Evolutionary conservation across 2,888 invertebrate species (phyloP).

Genomic region (Selenia dentaria): DNA sequence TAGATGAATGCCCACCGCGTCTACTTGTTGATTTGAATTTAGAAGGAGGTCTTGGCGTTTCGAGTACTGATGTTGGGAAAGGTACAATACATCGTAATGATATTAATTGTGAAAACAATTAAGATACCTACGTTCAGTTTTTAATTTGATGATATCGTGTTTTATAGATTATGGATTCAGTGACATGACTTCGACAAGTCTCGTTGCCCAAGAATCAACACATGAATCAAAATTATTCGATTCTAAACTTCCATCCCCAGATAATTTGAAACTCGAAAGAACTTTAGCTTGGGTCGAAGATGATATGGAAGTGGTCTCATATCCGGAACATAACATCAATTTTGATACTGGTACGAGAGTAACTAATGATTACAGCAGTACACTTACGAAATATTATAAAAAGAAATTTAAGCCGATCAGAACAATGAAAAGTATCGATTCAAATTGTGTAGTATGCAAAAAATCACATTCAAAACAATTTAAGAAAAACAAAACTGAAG

Average conservation of each 20-base stretch:
- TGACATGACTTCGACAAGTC: conserved; percentile 34
- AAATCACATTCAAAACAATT: conserved; percentile 30
- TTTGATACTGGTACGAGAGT: conserved; percentile 42
- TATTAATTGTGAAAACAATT: too few relatives aligned
- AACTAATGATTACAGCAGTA: conserved; percentile 40
- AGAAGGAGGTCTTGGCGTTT: conserved; percentile 41
- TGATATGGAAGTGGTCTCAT: conserved; percentile 43
- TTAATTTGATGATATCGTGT: too few relatives aligned
- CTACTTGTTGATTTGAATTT: conserved; percentile 31
- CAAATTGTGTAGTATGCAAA: conserved; percentile 27
- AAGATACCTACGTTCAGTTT: too few relatives aligned
- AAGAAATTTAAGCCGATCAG: conserved; percentile 27
- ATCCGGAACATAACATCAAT: conserved; percentile 35
- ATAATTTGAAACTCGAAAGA: conserved; percentile 44
- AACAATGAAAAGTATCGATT: conserved; percentile 32
- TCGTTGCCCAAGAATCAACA: conserved; percentile 18
- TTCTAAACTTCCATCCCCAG: conserved; percentile 10
- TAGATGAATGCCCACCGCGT: conserved; percentile 13
- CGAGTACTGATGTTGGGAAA: conserved; percentile 42
- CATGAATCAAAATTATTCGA: conserved; percentile 13
- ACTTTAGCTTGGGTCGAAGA: conserved; percentile 58
- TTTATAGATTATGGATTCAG: conserved; percentile 40
- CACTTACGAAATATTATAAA: conserved; percentile 36
- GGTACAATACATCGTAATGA: too few relatives aligned
- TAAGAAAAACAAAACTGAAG: conserved; percentile 30